Evolutionary conservation across 92 coral and sea anemone genomes (phyloP), one percentile per base, ranked within the genome.

Genomic region (Porites rus): DNA sequence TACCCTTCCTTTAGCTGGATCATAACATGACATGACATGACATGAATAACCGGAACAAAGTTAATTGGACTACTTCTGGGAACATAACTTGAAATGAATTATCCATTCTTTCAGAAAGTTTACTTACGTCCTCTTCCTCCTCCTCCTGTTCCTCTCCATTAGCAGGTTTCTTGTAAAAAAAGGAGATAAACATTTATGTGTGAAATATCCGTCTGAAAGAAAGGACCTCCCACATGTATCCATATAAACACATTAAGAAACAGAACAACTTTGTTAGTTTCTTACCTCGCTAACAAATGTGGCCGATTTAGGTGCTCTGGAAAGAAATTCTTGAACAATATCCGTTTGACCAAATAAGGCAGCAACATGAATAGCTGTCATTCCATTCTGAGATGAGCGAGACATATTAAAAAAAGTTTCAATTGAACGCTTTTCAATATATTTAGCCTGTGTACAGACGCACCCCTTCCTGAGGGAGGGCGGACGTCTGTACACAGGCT

Each of bases 321-420:
- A 88, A 20, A 96, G 90, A 1, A 92, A 87, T 56, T 96, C 99
- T 61, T 92, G 96, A 3, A 96, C 91, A 43, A 95, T 92, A n/a
- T 93, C 95, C 1, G 92, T 93, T 78, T 95, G 99, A 28, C 98
- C 98, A 75, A 91, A 90, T 76, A 95, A 82, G 54, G 99, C 95
- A 16, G 98, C 99, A 65, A 94, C 95, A 66, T 96, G 99, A 24
- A 96, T 79, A 14, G 97, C 97, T 22, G 98, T 91, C 79, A 94
- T 92, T 56, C 99, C 99, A 79, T 93, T 96, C 99, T 96, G 85
- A 11, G 31, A 77, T 25, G 12, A 77, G 9, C 80, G 12, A 59
- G 31, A 11, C 10, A 53, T 24, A 67, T 10, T n/a, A n/a, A n/a
- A n/a, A 16, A 88, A 38, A 38, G 46, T 38, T 38, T 38, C 5